Base-by-base conservation (phyloP, 2,797 vertebrate genomes). In the Enteromius mattozi region DNA sequence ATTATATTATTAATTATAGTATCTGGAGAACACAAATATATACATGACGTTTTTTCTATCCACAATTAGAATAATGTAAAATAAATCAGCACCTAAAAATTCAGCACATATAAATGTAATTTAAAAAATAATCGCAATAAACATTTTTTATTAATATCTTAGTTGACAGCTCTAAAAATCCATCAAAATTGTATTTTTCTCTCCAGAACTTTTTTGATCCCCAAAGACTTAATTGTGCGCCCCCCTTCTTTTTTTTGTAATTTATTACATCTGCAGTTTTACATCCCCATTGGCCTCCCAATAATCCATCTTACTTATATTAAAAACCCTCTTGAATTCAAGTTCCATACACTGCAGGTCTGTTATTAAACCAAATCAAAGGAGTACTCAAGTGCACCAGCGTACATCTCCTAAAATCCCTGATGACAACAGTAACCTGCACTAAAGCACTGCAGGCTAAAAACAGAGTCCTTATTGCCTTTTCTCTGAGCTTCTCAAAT, bases 401-500 rank as follows among this genome's bases (percentile, higher is more conserved):
- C 86, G 78, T 88, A 16, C 82, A 88, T 91, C 89, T 81, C 69
- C 70, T 33, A 35, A 45, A 74, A 63, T 89, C 91, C 88, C 85
- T 74, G 81, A 90, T 90, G 90, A 88, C 56, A 89, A 83, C 80
- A 88, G 84, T 87, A 90, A 84, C 85, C 87, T 77, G 77, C 6
- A 82, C 86, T 80, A 75, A 84, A 84, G 83, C 35, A 56, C 85
- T 80, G 84, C 71, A 81, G 88, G 86, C 82, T 86, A 47, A 86
- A 86, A 76, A 83, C 49, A 59, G 21, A 72, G 33, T 14, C 14
- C 19, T 40, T 27, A 19, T 35, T 2, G 33, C 47, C 8, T 61
- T 61, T 10, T 51, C 17, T 59, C 74, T 59, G 14, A 27, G 14
- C 33, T 17, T 78, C 54, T 63, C 16, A 61, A 61, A 63, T 42